phyloP scores from a whole-genome alignment of 2,113 vertebrate genomes.

The Glaucidium brasilianum region DNA sequence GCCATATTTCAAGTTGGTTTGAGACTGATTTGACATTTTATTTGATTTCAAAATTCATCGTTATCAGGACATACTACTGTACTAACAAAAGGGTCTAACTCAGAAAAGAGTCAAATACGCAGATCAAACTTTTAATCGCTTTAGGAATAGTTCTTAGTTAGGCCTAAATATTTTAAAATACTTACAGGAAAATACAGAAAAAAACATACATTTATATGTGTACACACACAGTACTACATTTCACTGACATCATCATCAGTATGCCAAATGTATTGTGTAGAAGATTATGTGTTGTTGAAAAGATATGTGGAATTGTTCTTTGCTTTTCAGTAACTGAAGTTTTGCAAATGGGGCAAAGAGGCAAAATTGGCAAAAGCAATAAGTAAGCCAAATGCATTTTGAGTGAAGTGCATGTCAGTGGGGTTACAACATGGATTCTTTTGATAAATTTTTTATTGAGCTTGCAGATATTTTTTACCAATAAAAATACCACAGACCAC shows the following conservation, averaged over 20 bases:
- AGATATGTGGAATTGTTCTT: background rate
- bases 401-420: background rate
- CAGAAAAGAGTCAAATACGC: background rate
- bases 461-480: constrained; percentile 29
- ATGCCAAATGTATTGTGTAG: background rate
- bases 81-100: background rate
- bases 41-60: background rate
- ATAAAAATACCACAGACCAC: background rate
- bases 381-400: background rate
- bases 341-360: background rate
- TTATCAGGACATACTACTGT: background rate
- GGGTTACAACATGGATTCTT: constrained; percentile 5
- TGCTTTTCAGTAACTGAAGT: background rate
- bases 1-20: background rate
- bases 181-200: background rate
- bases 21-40: background rate
- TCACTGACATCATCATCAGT: background rate
- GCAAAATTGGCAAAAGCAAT: background rate
- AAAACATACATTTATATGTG: background rate
- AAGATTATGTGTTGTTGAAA: background rate
- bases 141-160: background rate
- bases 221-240: background rate
- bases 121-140: background rate
- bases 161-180: background rate
- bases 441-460: background rate